Evolutionary conservation across 2,797 vertebrate species (phyloP), one percentile per base, ranked within the genome.

Genomic region (Thunnus albacares): DNA sequence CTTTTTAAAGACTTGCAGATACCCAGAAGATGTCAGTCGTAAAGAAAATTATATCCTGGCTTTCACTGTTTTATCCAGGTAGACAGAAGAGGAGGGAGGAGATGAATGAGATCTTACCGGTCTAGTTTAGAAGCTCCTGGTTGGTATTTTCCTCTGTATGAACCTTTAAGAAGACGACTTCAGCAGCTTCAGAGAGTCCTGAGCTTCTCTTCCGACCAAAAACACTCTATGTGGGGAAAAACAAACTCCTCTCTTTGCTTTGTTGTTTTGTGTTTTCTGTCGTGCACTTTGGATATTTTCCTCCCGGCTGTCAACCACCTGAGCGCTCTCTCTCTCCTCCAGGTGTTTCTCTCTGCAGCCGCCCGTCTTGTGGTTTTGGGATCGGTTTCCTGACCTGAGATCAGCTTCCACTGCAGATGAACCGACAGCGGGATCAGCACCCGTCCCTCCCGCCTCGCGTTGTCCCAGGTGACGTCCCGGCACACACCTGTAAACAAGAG

Each of bases 401-500:
- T 64, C 73, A 52, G 68, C 58, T 4, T 45, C 57, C 80, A 20
- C 61, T 67, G 52, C 38, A 56, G 41, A 62, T 0, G 30, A 26
- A 35, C 41, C 22, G 55, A 41, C 55, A 6, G 56, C 77, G 9
- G 65, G 49, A 67, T 30, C 56, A 26, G 61, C 76, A 41, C 22
- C 79, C 28, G 70, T 26, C 15, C 41, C 63, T 41, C 65, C 67
- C 22, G 0, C 70, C 53, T 28, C 11, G 0, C 2, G 26, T 43
- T 10, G 67, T 71, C 85, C 82, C 82, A 43, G 67, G 88, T 18
- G 88, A 75, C 30, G 1, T 59, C 70, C 59, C 15, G 26, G 30
- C 60, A 28, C 70, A 69, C 89, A 90, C 87, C 89, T 87, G 92
- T 87, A 93, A 93, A 92, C 91, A 89, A 73, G 70, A 75, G 55